Evolutionary conservation across 2,797 vertebrate species (phyloP), one percentile per base, ranked within the genome.

Genomic region (Acrocephalus scirpaceus): DNA sequence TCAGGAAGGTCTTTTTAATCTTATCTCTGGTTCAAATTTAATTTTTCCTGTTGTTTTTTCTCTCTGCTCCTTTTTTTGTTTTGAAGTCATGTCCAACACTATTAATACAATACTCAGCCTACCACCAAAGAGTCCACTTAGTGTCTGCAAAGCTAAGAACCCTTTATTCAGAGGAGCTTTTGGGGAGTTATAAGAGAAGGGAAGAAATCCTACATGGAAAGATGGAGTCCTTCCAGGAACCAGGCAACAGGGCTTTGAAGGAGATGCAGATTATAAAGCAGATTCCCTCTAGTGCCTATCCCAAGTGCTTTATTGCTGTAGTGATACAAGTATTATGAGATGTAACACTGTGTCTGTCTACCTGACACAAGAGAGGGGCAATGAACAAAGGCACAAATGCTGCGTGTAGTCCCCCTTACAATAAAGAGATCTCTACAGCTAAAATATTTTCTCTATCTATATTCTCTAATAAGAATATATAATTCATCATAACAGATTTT

Each of bases 1-100:
- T 73, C 93, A 89, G 48, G 47, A 87, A 71, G 9, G 48, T 67
- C 36, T 77, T 84, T 93, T 94, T 88, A 30, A 66, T 88, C 83
- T 81, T 88, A 77, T 66, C 25, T 75, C 34, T 76, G 30, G 7
- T 56, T 94, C 64, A 93, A 56, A 75, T 84, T 82, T 74, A 26
- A 56, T 47, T 48, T 84, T 83, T 76, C 30, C 29, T 12, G 11
- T 45, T 23, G 29, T 34, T n/a, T 51, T 16, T 76, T 18, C 66
- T 77, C 85, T 30, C 22, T 18, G 72, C 11, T 51, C 11, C 10
- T 64, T 82, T 79, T 86, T 32, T 42, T 27, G 26, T 48, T 77
- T 80, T 62, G 62, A 84, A 90, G 54, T 74, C 7, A n/a, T 15
- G 47, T 81, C 62, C 62, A 66, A 70, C 23, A 64, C 73, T 76